Percentiles rank a stretch among this genome's conserved stretches.
These are phyloP conservation scores for Stigmatopora argus DNA, from an alignment of 2,113 vertebrate genomes.

Conservation along the genomic window DNA sequence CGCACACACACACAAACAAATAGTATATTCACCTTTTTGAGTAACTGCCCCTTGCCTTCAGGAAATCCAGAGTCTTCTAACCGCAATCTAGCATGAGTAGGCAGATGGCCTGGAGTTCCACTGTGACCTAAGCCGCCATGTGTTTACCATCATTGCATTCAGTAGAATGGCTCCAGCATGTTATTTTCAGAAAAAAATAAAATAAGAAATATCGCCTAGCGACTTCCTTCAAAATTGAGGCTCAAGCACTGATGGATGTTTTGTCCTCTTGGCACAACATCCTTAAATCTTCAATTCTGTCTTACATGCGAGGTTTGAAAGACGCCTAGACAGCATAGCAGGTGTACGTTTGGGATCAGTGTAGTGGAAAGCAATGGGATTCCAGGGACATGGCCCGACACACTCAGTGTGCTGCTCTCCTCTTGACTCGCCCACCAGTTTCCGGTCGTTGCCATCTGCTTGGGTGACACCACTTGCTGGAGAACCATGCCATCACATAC, in stretches of 20 bases:
- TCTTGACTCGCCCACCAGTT: slow-evolving; percentile 42
- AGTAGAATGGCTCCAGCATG: slow-evolving; percentile 21
- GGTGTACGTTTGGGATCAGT: slow-evolving; percentile 60
- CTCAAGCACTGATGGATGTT: slow-evolving; percentile 37
- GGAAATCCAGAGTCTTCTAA: slow-evolving; percentile 53
- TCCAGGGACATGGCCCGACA: slow-evolving; percentile 55
- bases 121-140: slow-evolving; percentile 64
- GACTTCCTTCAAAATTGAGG: slow-evolving; percentile 17
- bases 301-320: slow-evolving; percentile 41
- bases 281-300: slow-evolving; percentile 44
- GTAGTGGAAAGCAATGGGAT: slow-evolving; percentile 62
- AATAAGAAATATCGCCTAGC: slow-evolving; percentile 10
- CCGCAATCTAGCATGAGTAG: slow-evolving; percentile 65
- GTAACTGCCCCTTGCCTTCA: slow-evolving; percentile 37
- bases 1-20: slow-evolving; percentile 18
- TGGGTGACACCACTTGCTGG: slow-evolving; percentile 38
- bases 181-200: slow-evolving; percentile 23
- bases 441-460: slow-evolving; percentile 61
- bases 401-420: slow-evolving; percentile 54
- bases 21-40: slow-evolving; percentile 30
- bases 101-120: slow-evolving; percentile 66
- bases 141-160: slow-evolving; percentile 33
- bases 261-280: slow-evolving; percentile 45
- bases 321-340: slow-evolving; percentile 48
- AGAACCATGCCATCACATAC: slow-evolving; percentile 5